Base-by-base conservation (phyloP, 2,888 invertebrate species). In the Galerucella pusilla region DNA sequence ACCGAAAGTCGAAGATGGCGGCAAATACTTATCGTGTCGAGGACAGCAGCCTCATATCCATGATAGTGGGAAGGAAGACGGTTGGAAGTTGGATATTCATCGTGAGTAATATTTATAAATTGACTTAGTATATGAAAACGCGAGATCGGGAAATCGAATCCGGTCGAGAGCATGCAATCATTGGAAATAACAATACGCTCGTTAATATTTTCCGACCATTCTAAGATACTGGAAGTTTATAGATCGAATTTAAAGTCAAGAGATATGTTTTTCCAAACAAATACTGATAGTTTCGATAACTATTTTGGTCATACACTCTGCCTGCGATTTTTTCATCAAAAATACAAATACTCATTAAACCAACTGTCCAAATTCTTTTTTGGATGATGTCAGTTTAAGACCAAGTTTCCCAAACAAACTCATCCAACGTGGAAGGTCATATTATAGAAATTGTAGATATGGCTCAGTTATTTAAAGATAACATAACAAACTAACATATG, bases 1-100 rank as follows among this genome's bases (percentile, higher is more conserved):
- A 71, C 95, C 96, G 66, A 92, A 92, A 83, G 93, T 94, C 61
- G 94, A 94, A 84, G 96, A 96, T 87, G 93, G 94, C 81, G 95
- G 94, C 75, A 92, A 92, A 88, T 91, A 90, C 85, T 89, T 96
- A 80, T 91, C 93, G 68, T 96, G 96, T 87, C 91, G 93, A 73
- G 95, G 93, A 11, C 94, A 94, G 82, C 95, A 95, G 85, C 90
- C 92, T 72, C 90, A 91, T 83, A 93, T 96, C 83, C 91, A 92
- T 2, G 92, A 93, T 84, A 93, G 94, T 60, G 92, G 92, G 57
- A 90, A 94, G 80, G 94, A 95, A 87, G 94, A 95, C 84, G 92
- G 91, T 76, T 95, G 94, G 94, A 92, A 92, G 86, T 90, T 96
- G 83, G 92, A 93, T 88, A 94, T 96, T 83, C 92, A 94, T 86